Percentiles rank a stretch among this genome's conserved stretches.
Evolutionary conservation across 2,113 vertebrate species (phyloP).

Genomic region (Girardinichthys multiradiatus): DNA sequence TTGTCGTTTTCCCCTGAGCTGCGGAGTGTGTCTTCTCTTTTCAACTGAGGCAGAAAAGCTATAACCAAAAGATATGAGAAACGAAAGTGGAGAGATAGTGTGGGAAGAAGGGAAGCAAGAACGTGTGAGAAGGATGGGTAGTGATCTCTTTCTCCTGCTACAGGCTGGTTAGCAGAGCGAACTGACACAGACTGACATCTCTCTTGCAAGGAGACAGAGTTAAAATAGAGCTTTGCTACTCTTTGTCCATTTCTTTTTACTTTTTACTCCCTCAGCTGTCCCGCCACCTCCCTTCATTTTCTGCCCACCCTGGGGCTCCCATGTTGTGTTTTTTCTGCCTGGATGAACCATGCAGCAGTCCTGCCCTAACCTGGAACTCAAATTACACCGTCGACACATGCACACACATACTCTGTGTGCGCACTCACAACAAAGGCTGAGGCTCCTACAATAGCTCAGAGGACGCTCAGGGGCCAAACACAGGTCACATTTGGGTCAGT

Average conservation of each 20-base stretch:
- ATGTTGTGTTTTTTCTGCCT: slow-evolving; percentile 76
- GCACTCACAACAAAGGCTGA: slow-evolving; percentile 21
- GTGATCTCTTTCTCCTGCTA: slow-evolving; percentile 73
- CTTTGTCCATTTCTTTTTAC: slow-evolving; percentile 55
- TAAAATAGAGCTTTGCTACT: slow-evolving; percentile 67
- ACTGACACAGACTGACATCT: slow-evolving; percentile 79
- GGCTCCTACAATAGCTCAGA: slow-evolving; percentile 39
- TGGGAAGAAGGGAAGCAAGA: slow-evolving; percentile 54
- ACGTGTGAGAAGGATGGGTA: slow-evolving; percentile 56
- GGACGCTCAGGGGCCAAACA: slow-evolving; percentile 50
- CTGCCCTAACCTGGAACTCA: slow-evolving; percentile 65
- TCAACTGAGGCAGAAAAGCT: slow-evolving; percentile 71
- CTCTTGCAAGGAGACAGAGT: slow-evolving; percentile 68
- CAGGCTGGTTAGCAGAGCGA: slow-evolving; percentile 74
- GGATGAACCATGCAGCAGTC: slow-evolving; percentile 61
- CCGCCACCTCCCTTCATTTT: slow-evolving; percentile 35
- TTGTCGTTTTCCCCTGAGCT: slow-evolving; percentile 62
- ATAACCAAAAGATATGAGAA: slow-evolving; percentile 64
- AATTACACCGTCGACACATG: slow-evolving; percentile 60
- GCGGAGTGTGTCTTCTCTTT: slow-evolving; percentile 58
- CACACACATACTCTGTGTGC: slow-evolving; percentile 7
- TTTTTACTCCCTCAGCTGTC: slow-evolving; percentile 46
- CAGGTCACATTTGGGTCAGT: slow-evolving; percentile 59
- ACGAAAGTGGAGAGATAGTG: slow-evolving; percentile 53
- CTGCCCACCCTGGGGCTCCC: slow-evolving; percentile 56